Evolutionary conservation across 1,140 invertebrate genomes (phyloP), one percentile per base, ranked within the genome.

Genomic region (Drosophila pseudoananassae): DNA sequence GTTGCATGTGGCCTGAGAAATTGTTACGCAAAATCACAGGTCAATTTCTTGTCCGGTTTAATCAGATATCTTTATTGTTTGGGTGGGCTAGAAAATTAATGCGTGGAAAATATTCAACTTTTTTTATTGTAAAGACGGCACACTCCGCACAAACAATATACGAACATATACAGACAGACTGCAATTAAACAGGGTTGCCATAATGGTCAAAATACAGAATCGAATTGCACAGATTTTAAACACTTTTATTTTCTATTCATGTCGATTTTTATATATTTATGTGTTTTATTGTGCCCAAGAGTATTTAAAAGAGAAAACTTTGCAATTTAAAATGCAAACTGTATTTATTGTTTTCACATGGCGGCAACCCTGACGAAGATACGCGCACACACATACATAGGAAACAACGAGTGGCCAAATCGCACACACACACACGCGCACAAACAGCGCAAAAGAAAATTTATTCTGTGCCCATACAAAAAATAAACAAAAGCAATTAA

Each of bases 401-500:
- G 64, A 76, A 76, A 45, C 47, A 72, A 71, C 82, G 82, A 85
- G 82, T 85, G 63, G 53, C 77, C 66, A 83, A 81, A 38, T 68
- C 72, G 49, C 40, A 53, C 53, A 54, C 49, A 45, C 72, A 58
- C 61, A 72, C 70, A 53, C 59, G 63, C 56, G 74, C 55, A 76
- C 78, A 83, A 52, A 73, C 78, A 83, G 83, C 78, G 78, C 84
- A 88, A 88, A 87, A 88, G 83, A 87, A 87, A 87, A 87, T 75
- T 88, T 70, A 75, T 75, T 56, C 70, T 80, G 81, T 79, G 80
- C 78, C 79, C 64, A 76, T 83, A 87, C 84, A 87, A 87, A 87
- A 87, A 87, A 87, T 87, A 87, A 87, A 87, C 83, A 87, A 87
- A 87, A 87, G 83, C 83, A 87, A 87, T 87, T 87, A 87, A 87